Conservation (phyloP, 2,888 invertebrate genomes). For the Eurytoma californica region DNA sequence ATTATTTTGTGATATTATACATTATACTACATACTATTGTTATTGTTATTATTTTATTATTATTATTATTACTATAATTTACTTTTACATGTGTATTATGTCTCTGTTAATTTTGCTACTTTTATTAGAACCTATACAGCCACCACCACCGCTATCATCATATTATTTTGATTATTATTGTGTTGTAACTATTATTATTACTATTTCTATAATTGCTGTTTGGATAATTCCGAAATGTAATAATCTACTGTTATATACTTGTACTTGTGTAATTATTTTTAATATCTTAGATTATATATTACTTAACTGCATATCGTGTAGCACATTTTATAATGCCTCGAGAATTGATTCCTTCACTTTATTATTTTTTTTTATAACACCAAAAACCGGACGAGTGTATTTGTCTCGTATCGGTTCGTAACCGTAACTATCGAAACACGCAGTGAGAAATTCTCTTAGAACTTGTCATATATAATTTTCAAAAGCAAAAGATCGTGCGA, state of each 20-base stretch:
- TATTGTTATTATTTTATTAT: conserved; percentile 57
- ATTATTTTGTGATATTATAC: conserved; percentile 68
- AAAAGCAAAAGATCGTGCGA: neutral
- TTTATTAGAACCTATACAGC: conserved; percentile 47
- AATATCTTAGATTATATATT: conserved; percentile 50
- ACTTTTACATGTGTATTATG: conserved; percentile 45
- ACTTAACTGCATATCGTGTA: conserved; percentile 42
- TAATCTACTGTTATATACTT: conserved; percentile 52
- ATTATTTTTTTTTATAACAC: conserved; percentile 28
- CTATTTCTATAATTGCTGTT: conserved; percentile 45
- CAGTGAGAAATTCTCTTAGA: neutral
- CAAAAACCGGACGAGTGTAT: neutral
- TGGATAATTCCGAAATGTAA: conserved; percentile 52
- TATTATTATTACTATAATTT: conserved; percentile 28
- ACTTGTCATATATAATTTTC: conserved; percentile 11
- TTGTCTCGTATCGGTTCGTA: no score
- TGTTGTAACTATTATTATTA: conserved; percentile 46
- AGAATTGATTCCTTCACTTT: conserved; percentile 37
- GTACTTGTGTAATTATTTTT: conserved; percentile 52
- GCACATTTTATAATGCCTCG: conserved; percentile 41
- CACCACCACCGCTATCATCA: conserved; percentile 42
- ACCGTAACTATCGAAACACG: no score
- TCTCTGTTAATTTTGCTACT: conserved; percentile 54
- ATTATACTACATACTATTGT: conserved; percentile 56
- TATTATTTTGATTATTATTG: conserved; percentile 44